A percentile compares a stretch with the other conserved stretches of the same genome.
Evolutionary conservation across 2,888 invertebrate genomes (phyloP).

Genomic region (Gastrophysa polygoni): DNA sequence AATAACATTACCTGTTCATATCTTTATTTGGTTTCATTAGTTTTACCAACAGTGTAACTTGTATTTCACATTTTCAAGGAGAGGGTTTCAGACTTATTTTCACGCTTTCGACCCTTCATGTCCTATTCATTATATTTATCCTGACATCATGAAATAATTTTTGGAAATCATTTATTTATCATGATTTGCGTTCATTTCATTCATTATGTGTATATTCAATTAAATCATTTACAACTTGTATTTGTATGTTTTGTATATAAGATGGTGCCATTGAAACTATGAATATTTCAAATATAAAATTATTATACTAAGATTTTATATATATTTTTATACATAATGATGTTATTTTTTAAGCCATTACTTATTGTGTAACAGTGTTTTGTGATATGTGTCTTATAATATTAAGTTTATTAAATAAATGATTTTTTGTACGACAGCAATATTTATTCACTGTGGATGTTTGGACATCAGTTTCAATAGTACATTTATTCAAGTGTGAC

Average conservation of each 20-base stretch:
- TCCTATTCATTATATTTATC: not conserved
- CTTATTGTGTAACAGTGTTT: constrained; percentile 30
- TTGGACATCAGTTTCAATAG: no score
- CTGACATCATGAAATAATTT: no score
- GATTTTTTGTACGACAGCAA: not conserved
- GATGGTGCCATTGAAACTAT: constrained; percentile 29
- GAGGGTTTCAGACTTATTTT: constrained; percentile 41
- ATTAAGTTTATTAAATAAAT: constrained; percentile 1
- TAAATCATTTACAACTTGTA: not conserved
- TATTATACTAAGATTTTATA: constrained; percentile 24
- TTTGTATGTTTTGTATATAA: constrained; percentile 22
- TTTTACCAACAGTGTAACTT: constrained; percentile 14
- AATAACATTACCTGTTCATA: not conserved
- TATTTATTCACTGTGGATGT: no score
- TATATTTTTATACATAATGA: constrained; percentile 25
- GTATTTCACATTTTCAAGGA: constrained; percentile 39
- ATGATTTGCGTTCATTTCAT: no score
- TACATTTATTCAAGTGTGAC: no score
- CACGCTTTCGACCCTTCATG: constrained; percentile 8
- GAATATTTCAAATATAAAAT: constrained; percentile 9
- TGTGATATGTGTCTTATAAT: constrained; percentile 34
- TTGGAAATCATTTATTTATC: no score
- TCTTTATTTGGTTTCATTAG: not conserved
- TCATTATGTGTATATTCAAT: not conserved
- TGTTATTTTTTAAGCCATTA: constrained; percentile 29